These are phyloP conservation scores for Aphelenchoides fujianensis DNA, from an alignment of 1,140 invertebrate genomes.

Conservation along the genomic window DNA sequence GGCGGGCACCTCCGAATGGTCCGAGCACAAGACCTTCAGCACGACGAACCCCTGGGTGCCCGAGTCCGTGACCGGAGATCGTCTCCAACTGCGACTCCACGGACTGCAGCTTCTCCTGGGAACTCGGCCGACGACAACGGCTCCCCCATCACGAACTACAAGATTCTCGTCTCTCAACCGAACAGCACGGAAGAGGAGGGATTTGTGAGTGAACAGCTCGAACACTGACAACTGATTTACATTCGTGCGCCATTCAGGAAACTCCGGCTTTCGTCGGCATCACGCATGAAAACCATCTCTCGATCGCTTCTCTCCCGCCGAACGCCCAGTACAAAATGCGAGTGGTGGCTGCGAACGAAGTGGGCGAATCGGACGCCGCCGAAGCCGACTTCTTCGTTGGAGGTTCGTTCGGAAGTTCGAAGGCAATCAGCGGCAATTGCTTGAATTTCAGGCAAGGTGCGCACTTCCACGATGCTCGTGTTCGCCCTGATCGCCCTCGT, in stretches of 20 bases:
- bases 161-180: neutral
- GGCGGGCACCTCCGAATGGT: slow-evolving; percentile 5
- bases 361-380: slow-evolving; percentile 13
- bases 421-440: neutral
- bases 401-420: slow-evolving; percentile 6
- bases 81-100: neutral
- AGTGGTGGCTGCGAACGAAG: slow-evolving; percentile 7
- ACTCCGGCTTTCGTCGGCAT: neutral
- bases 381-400: neutral
- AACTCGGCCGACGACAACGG: slow-evolving; percentile 8
- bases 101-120: slow-evolving; percentile 8
- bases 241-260: slow-evolving; percentile 2
- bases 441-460: neutral
- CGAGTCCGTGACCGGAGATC: slow-evolving; percentile 3
- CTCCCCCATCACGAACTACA: neutral
- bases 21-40: neutral
- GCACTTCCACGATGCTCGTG: neutral
- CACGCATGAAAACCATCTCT: neutral
- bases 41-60: neutral
- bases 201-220: slow-evolving; percentile 15
- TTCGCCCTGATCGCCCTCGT: neutral
- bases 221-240: neutral
- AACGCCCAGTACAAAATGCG: slow-evolving; percentile 6
- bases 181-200: slow-evolving; percentile 11
- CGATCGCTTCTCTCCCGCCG: neutral